Conservation (phyloP, 2,888 invertebrate species). For the Halictus quadricinctus region DNA sequence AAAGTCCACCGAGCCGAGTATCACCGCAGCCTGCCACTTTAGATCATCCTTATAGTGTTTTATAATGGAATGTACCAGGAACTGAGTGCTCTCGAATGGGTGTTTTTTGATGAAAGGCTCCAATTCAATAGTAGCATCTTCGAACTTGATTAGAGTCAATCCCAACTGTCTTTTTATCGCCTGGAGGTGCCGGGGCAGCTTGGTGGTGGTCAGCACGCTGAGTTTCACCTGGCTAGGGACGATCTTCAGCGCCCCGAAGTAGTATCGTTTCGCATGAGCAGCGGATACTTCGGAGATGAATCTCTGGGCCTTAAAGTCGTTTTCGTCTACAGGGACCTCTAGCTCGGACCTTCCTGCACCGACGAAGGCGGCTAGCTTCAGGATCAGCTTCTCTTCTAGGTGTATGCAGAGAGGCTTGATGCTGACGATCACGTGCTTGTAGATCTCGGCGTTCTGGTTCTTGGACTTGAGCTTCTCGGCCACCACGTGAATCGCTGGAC, state of each 20-base stretch:
- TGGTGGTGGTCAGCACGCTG: constrained; percentile 94
- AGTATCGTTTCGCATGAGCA: constrained; percentile 92
- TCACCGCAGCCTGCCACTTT: constrained; percentile 97
- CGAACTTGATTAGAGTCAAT: constrained; percentile 96
- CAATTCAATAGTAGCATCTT: constrained; percentile 96
- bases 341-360: constrained; percentile 84
- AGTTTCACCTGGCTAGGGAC: constrained; percentile 92
- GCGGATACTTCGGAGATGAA: constrained; percentile 91
- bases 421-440: constrained; percentile 92
- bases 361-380: constrained; percentile 87
- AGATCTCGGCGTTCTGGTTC: constrained; percentile 92
- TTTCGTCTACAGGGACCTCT: constrained; percentile 87
- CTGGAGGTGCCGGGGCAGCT: constrained; percentile 90
- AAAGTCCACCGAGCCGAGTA: constrained; percentile 98
- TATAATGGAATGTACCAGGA: constrained; percentile 91
- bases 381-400: constrained; percentile 93
- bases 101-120: constrained; percentile 94
- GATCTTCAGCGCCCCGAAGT: constrained; percentile 92
- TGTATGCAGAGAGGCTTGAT: constrained; percentile 92
- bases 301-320: constrained; percentile 91
- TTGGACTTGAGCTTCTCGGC: constrained; percentile 88
- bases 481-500: constrained; percentile 91
- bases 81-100: constrained; percentile 95
- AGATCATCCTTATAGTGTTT: constrained; percentile 95
- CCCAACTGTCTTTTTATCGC: constrained; percentile 93